These are phyloP conservation scores for Drosophila diplacantha DNA, from an alignment of 2,888 invertebrate genomes.

Conservation along the genomic window DNA sequence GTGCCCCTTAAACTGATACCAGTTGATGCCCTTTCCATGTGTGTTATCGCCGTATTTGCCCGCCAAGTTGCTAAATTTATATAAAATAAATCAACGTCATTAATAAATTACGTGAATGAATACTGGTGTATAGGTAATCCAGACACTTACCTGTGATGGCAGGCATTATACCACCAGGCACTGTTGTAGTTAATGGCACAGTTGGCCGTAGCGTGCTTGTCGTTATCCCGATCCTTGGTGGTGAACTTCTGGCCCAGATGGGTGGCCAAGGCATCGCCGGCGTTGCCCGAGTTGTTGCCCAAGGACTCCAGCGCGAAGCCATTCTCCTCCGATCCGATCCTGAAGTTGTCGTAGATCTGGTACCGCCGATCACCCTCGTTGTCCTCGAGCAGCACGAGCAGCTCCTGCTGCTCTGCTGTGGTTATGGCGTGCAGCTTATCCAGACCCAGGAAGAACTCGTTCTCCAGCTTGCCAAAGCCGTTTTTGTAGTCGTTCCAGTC, in stretches of 20 bases:
- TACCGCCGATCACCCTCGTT: conserved; percentile 7
- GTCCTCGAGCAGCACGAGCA: conserved; percentile 37
- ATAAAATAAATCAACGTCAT: not conserved
- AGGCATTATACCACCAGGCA: conserved; percentile 46
- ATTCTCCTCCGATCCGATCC: conserved; percentile 29
- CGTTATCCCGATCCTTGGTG: conserved; percentile 40
- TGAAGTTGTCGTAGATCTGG: conserved; percentile 36
- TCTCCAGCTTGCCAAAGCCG: conserved; percentile 41
- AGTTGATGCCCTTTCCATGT: conserved; percentile 33
- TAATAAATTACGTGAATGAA: not conserved
- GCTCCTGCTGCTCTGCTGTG: conserved; percentile 20
- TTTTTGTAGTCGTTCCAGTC: conserved; percentile 39
- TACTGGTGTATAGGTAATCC: too few species aligned
- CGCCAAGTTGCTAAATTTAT: conserved; percentile 30
- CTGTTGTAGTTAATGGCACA: conserved; percentile 25
- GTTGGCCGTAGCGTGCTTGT: conserved; percentile 12
- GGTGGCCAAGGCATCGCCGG: conserved; percentile 35
- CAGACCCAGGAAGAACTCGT: conserved; percentile 46
- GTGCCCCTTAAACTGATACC: conserved; percentile 25
- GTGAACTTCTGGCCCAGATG: conserved; percentile 39
- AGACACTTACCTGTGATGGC: conserved; percentile 31
- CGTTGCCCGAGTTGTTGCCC: conserved; percentile 28
- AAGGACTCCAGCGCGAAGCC: conserved; percentile 22
- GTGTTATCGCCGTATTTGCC: conserved; percentile 37
- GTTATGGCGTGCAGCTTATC: conserved; percentile 43